Evolutionary conservation across 2,797 vertebrate genomes (phyloP), one percentile per base, ranked within the genome.

Genomic region (Mus spretus): DNA sequence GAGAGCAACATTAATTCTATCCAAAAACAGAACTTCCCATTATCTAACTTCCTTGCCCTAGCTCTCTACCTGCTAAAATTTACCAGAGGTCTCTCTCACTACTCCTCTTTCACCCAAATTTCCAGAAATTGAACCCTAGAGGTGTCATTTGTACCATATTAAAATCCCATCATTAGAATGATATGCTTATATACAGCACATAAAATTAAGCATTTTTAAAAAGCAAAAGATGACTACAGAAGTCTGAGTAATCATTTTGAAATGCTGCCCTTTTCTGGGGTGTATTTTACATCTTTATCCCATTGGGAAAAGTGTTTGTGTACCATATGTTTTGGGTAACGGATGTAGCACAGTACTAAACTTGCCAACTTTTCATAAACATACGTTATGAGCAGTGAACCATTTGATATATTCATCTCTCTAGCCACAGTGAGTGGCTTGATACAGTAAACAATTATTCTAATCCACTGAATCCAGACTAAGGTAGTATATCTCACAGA

Each of bases 1-100:
- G 59, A 82, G 59, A 94, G 40, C 44, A 65, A 26, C 55, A 65
- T 65, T 94, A 78, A 92, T 78, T 61, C 34, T 79, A 28, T 79
- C 22, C 28, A 53, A 34, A 3, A 59, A 28, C 44, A 89, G 57
- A 31, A 22, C 3, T 6, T 22, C 28, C 12, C 1, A n/a, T 31
- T 75, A 44, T 13, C 28, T 82, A 55, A 65, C 20, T 17, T 24
- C 19, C 26, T 89, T 74, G 40, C 8, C 19, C 26, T 89, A 61
- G 40, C 8, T 57, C 8, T 47, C 44, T 3, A 31, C 12, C 15
- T 53, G 57, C 37, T 61, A 88, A 72, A n/a, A 8, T 26, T 61
- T 59, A 37, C 9, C 11, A 3, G 12, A 12, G 67, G 44, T 26
- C 31, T n/a, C 37, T 87, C 75, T 37, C 13, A 81, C 1, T 28